Evolutionary conservation across 2,888 invertebrate species (phyloP).

Genomic region (Acrobasis repandana): DNA sequence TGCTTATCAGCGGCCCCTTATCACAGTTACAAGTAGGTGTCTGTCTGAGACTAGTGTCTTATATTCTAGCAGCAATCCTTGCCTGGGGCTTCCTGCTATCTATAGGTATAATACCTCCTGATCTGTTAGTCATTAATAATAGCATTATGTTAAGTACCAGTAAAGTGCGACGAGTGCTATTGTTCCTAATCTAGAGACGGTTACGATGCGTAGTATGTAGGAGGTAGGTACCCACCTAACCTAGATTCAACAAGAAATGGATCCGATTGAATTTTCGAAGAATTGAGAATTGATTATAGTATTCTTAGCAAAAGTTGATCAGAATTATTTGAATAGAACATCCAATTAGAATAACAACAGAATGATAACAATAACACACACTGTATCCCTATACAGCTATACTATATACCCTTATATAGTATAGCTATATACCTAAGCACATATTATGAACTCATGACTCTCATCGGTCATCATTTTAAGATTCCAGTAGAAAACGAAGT

Average conservation of each 20-base stretch:
- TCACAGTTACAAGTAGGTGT: constrained; percentile 22
- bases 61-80: constrained; percentile 10
- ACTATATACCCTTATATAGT: too few relatives aligned
- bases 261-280: background rate
- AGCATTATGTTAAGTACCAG: constrained; percentile 5
- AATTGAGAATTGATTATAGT: background rate
- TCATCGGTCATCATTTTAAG: too few relatives aligned
- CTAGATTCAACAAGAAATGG: background rate
- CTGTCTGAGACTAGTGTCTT: constrained; percentile 5
- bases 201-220: too few relatives aligned
- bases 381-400: too few relatives aligned
- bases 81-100: constrained; percentile 14
- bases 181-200: constrained; percentile 4
- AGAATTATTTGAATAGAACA: too few relatives aligned
- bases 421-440: too few relatives aligned
- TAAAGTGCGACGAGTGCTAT: background rate
- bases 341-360: too few relatives aligned
- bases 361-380: too few relatives aligned
- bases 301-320: background rate
- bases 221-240: background rate
- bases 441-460: too few relatives aligned
- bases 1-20: constrained; percentile 40
- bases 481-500: too few relatives aligned
- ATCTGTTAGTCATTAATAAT: constrained; percentile 4
- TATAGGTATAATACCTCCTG: constrained; percentile 5